phyloP scores from a whole-genome alignment of 2,797 vertebrate genomes.

The Poecilia gillii region DNA sequence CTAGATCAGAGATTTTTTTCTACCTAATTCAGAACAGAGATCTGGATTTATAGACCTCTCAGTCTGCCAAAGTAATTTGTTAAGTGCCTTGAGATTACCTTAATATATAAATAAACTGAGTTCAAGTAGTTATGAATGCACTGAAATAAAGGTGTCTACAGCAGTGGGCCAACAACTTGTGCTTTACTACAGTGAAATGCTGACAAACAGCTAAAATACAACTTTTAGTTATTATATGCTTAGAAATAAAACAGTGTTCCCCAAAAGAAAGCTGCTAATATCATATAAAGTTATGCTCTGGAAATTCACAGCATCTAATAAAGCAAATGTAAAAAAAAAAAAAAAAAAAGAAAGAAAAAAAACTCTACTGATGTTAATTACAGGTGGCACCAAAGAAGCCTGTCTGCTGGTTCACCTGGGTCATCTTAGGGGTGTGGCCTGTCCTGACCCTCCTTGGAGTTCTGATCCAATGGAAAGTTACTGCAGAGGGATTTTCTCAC shows the following conservation, averaged over 20 bases:
- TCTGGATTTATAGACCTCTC: neutral
- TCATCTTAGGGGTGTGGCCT: conserved; percentile 95
- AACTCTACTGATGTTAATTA: conserved; percentile 8
- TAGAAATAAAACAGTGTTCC: neutral
- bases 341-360: no score
- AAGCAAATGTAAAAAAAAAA: neutral
- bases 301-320: neutral
- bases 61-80: neutral
- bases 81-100: neutral
- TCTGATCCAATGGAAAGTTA: conserved; percentile 98
- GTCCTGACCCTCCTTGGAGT: conserved; percentile 91
- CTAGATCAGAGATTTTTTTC: neutral
- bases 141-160: neutral
- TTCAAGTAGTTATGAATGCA: neutral
- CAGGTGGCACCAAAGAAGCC: conserved; percentile 88
- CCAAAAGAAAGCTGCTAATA: neutral
- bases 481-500: conserved; percentile 95
- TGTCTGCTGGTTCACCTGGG: conserved; percentile 98
- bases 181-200: neutral
- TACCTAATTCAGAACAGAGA: neutral
- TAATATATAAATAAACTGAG: neutral
- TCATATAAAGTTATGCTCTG: neutral
- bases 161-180: neutral
- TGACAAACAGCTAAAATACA: neutral
- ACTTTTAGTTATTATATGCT: neutral